Evolutionary conservation across 1,140 invertebrate species (phyloP).

Genomic region (Prorops nasuta): DNA sequence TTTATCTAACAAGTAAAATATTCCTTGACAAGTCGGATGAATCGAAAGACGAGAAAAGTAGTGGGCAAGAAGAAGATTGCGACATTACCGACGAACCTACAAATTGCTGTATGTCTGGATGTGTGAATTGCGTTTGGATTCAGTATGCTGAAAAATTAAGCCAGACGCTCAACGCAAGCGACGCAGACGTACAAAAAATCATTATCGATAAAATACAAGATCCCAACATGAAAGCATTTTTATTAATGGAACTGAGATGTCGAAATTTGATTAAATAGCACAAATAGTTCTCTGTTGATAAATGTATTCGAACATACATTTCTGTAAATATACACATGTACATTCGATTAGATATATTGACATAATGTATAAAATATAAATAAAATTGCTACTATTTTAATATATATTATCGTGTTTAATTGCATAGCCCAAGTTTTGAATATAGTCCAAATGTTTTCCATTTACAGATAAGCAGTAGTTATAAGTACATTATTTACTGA

Average conservation of each 20-base stretch:
- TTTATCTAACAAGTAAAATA: no score
- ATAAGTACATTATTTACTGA: no score
- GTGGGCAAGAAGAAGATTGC: not conserved
- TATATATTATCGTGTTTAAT: no score
- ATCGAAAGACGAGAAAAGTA: slow-evolving; percentile 6
- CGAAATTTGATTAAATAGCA: slow-evolving; percentile 38
- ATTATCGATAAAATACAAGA: slow-evolving; percentile 78
- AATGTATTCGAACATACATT: not conserved
- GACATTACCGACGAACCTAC: slow-evolving; percentile 66
- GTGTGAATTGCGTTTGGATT: slow-evolving; percentile 93
- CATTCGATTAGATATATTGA: not conserved
- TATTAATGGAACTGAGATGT: slow-evolving; percentile 69
- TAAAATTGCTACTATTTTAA: no score
- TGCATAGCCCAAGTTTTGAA: no score
- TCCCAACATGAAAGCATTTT: slow-evolving; percentile 77
- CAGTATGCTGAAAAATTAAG: slow-evolving; percentile 83
- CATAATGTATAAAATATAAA: no score
- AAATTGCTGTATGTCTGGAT: slow-evolving; percentile 90
- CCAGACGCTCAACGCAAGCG: slow-evolving; percentile 64
- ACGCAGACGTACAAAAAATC: slow-evolving; percentile 66
- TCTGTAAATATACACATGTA: not conserved
- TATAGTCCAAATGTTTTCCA: no score
- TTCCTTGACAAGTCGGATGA: no score
- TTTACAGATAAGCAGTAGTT: no score
- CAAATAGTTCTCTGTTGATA: not conserved